phyloP scores from a whole-genome alignment of 2,113 vertebrate genomes.

The Motacilla tschutschensis region DNA sequence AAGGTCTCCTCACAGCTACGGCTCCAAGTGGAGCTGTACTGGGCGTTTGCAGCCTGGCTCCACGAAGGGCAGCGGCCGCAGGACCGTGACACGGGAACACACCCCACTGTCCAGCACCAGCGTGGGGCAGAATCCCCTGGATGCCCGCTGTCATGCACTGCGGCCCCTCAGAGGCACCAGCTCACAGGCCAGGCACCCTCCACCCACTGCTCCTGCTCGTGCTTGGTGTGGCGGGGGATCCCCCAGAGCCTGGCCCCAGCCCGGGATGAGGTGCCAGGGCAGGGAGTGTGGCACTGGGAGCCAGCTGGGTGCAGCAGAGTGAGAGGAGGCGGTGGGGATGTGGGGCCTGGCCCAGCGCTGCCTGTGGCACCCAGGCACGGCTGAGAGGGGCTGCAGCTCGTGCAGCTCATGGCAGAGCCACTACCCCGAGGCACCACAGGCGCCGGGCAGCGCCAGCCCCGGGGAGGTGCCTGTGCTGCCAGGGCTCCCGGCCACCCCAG shows the following conservation, averaged over 20 bases:
- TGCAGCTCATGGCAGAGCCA: rapidly evolving
- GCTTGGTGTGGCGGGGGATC: rapidly evolving
- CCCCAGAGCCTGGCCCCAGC: neutral
- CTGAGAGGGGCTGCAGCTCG: rapidly evolving
- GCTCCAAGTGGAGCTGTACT: rapidly evolving
- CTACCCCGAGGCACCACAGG: neutral
- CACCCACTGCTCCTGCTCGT: neutral
- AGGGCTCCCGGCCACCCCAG: rapidly evolving
- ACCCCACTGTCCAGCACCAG: rapidly evolving
- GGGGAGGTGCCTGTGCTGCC: rapidly evolving
- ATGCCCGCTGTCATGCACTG: rapidly evolving
- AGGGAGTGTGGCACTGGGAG: neutral
- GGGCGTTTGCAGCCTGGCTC: neutral
- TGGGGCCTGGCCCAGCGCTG: rapidly evolving
- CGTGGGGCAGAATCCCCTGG: neutral
- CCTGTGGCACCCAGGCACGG: neutral
- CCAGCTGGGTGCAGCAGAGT: rapidly evolving
- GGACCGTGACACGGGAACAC: neutral
- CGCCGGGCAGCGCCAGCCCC: neutral
- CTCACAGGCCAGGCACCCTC: rapidly evolving
- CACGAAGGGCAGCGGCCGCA: neutral
- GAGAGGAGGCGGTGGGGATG: neutral
- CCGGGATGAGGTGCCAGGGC: neutral
- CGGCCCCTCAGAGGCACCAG: neutral
- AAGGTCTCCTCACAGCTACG: rapidly evolving